phyloP scores from a whole-genome alignment of 2,888 invertebrate species.

The Drosophila mercatorum region DNA sequence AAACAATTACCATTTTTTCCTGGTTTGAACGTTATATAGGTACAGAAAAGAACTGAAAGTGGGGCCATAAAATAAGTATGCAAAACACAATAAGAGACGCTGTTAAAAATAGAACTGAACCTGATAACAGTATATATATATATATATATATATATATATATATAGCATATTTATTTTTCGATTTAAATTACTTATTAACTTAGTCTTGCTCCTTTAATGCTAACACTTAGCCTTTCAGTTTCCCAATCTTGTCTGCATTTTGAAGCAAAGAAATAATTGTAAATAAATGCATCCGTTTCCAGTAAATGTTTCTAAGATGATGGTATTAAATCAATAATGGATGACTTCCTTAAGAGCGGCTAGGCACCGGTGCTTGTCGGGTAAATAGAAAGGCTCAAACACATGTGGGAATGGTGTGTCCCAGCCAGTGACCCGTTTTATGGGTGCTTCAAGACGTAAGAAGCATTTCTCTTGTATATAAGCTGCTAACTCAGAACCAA shows the following conservation, averaged over 20 bases:
- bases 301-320: slow-evolving; percentile 7
- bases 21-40: no score
- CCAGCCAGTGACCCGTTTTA: slow-evolving; percentile 94
- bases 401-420: slow-evolving; percentile 99
- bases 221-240: background rate
- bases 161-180: background rate
- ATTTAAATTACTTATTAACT: background rate
- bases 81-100: no score
- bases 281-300: slow-evolving; percentile 80
- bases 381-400: slow-evolving; percentile 98
- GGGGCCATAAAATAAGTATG: no score
- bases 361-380: slow-evolving; percentile 96
- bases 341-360: slow-evolving; percentile 91
- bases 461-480: slow-evolving; percentile 98
- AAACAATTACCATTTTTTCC: no score
- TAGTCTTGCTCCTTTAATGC: background rate
- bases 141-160: no score
- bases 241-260: background rate
- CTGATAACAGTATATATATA: no score
- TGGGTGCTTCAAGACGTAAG: slow-evolving; percentile 96
- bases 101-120: no score
- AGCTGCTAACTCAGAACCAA: slow-evolving; percentile 97
- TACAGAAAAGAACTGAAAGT: no score
- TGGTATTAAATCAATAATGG: slow-evolving; percentile 87
- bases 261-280: slow-evolving; percentile 20